A percentile compares a stretch with the other conserved stretches of the same genome.
Conservation (phyloP, 1,140 invertebrate genomes). For the Phocides pigmalion region DNA sequence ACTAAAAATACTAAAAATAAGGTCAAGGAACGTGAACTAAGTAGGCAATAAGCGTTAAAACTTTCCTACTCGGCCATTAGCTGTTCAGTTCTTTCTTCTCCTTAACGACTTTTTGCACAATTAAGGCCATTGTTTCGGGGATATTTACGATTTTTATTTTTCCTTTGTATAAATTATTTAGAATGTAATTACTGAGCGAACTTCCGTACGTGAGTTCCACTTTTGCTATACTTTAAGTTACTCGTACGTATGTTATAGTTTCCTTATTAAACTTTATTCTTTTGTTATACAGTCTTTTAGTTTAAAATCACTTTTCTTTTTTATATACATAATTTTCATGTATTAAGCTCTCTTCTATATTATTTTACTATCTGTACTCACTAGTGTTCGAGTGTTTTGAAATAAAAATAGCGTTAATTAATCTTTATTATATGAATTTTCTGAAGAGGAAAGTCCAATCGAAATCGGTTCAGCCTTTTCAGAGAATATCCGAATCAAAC, state of each 20-base stretch:
- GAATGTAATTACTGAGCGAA: slow-evolving; percentile 13
- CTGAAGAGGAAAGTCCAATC: too few species aligned
- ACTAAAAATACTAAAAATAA: not conserved
- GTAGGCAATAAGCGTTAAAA: slow-evolving; percentile 33
- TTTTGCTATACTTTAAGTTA: not conserved
- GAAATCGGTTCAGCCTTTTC: too few species aligned
- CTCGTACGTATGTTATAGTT: not conserved
- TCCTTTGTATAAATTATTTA: slow-evolving; percentile 25
- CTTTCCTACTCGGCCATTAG: slow-evolving; percentile 30
- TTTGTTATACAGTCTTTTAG: not conserved
- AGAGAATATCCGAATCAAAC: too few species aligned
- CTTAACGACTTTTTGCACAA: slow-evolving; percentile 33
- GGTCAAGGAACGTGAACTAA: slow-evolving; percentile 21
- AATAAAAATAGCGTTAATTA: too few species aligned
- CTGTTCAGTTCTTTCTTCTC: slow-evolving; percentile 25
- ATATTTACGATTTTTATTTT: slow-evolving; percentile 32
- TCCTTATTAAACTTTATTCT: slow-evolving; percentile 4
- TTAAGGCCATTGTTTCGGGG: slow-evolving; percentile 26
- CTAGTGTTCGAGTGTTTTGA: too few species aligned
- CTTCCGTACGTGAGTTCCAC: not conserved
- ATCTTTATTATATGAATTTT: too few species aligned
- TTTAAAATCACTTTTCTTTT: too few species aligned
- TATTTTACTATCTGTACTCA: too few species aligned
- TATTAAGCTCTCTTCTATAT: too few species aligned
- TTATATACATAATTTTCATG: too few species aligned